Evolutionary conservation across 2,888 invertebrate genomes (phyloP).

Genomic region (Tenthredo livida): DNA sequence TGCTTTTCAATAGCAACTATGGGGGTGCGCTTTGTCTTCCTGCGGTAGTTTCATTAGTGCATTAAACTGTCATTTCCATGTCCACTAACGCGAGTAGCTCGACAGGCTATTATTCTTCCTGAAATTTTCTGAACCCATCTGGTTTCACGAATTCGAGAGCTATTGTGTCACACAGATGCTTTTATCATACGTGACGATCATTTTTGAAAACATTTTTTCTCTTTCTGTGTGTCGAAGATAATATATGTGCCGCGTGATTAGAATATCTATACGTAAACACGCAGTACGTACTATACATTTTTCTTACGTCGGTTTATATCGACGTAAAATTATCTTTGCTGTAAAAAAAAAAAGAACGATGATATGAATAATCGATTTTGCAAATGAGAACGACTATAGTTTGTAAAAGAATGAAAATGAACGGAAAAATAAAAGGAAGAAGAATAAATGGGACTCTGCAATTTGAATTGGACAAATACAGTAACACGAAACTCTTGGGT

Average conservation of each 20-base stretch:
- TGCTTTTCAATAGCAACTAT: slow-evolving; percentile 11
- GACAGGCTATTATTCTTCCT: slow-evolving; percentile 25
- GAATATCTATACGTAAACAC: not conserved
- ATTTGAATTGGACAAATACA: slow-evolving; percentile 4
- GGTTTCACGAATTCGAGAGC: not conserved
- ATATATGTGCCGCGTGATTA: not conserved
- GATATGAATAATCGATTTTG: not conserved
- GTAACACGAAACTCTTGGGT: slow-evolving; percentile 1
- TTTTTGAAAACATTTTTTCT: not conserved
- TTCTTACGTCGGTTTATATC: not conserved
- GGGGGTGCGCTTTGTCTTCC: slow-evolving; percentile 20
- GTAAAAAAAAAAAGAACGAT: not conserved
- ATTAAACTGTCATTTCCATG: slow-evolving; percentile 40
- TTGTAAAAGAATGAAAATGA: not conserved
- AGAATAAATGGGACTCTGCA: not conserved
- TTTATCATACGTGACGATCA: not conserved
- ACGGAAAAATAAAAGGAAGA: not conserved
- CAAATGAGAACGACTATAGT: not conserved
- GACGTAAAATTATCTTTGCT: not conserved
- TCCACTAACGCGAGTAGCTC: slow-evolving; percentile 20
- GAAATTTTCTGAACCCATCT: not conserved
- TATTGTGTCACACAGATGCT: not conserved
- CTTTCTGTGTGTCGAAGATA: not conserved
- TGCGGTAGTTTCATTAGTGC: slow-evolving; percentile 38
- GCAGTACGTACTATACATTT: too few species aligned